These are phyloP conservation scores for Betta splendens DNA, from an alignment of 2,797 vertebrate genomes.

Conservation along the genomic window DNA sequence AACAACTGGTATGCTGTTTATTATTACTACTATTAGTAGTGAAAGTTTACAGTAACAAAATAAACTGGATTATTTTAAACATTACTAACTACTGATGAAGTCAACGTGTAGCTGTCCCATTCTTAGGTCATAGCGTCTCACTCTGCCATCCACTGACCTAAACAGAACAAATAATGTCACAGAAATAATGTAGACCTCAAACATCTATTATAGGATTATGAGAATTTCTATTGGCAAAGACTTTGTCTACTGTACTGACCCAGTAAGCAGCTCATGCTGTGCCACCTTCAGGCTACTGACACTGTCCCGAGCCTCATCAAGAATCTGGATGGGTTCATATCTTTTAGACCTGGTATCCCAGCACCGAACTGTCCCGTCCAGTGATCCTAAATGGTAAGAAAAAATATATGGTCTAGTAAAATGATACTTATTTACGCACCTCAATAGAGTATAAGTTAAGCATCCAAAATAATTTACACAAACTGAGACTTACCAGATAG, in stretches of 20 bases:
- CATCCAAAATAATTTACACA: background rate
- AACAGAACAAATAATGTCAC: background rate
- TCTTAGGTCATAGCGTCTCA: slow-evolving; percentile 91
- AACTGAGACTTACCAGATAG: slow-evolving; percentile 85
- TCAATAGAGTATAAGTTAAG: background rate
- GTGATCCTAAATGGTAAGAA: slow-evolving; percentile 82
- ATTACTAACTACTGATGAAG: slow-evolving; percentile 88
- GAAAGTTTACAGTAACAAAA: too few species aligned
- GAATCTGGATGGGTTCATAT: slow-evolving; percentile 86
- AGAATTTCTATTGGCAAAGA: background rate
- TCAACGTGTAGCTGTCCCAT: slow-evolving; percentile 89
- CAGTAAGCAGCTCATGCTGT: slow-evolving; percentile 88
- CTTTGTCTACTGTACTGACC: slow-evolving; percentile 75
- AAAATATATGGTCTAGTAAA: background rate
- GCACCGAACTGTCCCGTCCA: slow-evolving; percentile 91
- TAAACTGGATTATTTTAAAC: too few species aligned
- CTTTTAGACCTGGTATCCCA: slow-evolving; percentile 92
- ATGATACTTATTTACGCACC: background rate
- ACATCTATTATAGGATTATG: background rate
- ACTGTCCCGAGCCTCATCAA: slow-evolving; percentile 90
- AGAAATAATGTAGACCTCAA: background rate
- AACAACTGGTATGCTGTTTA: background rate
- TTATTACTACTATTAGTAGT: background rate
- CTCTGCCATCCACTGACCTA: slow-evolving; percentile 91
- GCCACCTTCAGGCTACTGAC: slow-evolving; percentile 92